These are phyloP conservation scores for Standfussiana lucernea DNA, from an alignment of 2,888 invertebrate species.

Conservation along the genomic window DNA sequence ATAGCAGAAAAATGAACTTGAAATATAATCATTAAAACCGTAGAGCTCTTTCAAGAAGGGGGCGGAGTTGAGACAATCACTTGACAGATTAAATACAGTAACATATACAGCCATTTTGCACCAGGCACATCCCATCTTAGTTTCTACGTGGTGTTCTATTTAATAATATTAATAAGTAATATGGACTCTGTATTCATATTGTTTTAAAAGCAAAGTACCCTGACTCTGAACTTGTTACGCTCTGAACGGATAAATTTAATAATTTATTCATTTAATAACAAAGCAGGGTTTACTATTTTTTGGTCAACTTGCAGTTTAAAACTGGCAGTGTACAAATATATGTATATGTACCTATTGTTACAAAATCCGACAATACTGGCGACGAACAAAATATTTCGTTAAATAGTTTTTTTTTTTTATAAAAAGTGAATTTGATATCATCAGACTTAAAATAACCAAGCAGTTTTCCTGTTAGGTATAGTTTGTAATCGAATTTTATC, in stretches of 20 bases:
- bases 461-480: constrained; percentile 37
- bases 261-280: background rate
- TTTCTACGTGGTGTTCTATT: background rate
- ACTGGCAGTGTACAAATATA: background rate
- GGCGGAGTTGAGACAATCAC: too few relatives aligned
- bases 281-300: background rate
- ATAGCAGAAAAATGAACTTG: too few relatives aligned
- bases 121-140: background rate
- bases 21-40: too few relatives aligned
- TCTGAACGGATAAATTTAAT: background rate
- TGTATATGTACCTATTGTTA: background rate
- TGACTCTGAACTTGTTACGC: background rate
- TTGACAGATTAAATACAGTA: too few relatives aligned
- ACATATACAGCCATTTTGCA: background rate
- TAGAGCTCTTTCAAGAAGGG: background rate
- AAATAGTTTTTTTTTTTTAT: background rate
- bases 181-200: background rate
- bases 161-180: background rate
- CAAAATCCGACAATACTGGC: background rate
- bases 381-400: background rate
- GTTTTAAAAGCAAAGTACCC: background rate
- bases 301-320: background rate
- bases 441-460: background rate
- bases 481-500: background rate
- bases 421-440: constrained; percentile 1